These are phyloP conservation scores for Columbina picui DNA, from an alignment of 2,113 vertebrate genomes.

Conservation along the genomic window DNA sequence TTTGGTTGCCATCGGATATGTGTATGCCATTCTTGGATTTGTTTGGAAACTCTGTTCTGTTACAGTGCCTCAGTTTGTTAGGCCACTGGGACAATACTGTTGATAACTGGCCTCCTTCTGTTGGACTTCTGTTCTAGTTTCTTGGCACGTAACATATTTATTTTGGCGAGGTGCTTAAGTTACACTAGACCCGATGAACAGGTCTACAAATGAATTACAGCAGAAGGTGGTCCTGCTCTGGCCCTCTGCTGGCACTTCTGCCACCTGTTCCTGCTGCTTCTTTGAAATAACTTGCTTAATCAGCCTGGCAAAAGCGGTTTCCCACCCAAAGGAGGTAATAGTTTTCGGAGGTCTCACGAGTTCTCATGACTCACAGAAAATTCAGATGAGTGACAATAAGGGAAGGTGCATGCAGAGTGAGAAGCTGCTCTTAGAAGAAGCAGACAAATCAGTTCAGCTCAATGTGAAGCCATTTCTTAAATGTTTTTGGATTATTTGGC, in stretches of 20 bases:
- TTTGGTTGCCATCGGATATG: not conserved
- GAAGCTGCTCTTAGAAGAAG: not conserved
- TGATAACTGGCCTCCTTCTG: not conserved
- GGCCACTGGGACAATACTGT: not conserved
- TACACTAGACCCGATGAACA: not conserved
- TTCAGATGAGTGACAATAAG: not conserved
- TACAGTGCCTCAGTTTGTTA: not conserved
- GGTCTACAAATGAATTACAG: not conserved
- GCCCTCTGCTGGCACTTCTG: not conserved
- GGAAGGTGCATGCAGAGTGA: rapidly evolving
- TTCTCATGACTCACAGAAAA: not conserved
- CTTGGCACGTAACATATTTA: not conserved
- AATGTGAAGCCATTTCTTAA: not conserved
- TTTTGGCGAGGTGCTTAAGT: not conserved
- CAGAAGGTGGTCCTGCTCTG: not conserved
- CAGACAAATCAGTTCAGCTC: not conserved
- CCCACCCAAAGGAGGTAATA: not conserved
- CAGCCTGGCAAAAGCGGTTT: not conserved
- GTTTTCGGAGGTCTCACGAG: not conserved
- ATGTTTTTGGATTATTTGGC: not conserved
- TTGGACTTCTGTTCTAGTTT: not conserved
- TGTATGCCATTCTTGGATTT: not conserved
- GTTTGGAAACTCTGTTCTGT: not conserved
- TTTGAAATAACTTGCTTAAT: not conserved
- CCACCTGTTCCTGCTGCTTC: not conserved